Conservation (phyloP, 2,113 vertebrate species). For the Oncorhynchus tshawytscha region DNA sequence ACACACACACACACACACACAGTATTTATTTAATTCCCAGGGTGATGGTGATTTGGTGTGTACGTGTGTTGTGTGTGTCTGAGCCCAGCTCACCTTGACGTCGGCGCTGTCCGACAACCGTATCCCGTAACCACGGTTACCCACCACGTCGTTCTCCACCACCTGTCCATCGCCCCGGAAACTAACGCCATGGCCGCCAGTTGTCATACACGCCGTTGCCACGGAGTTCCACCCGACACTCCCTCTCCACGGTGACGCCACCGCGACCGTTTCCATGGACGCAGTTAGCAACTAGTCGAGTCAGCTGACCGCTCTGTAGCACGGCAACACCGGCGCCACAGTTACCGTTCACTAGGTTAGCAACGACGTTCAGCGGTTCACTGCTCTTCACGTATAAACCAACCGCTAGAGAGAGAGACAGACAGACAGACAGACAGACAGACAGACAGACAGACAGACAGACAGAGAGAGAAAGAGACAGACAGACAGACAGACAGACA, state of each 20-base stretch:
- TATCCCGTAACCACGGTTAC: constrained; percentile 81
- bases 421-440: too few species aligned
- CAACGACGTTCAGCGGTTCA: constrained; percentile 78
- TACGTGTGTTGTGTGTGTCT: background rate
- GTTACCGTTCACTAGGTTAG: constrained; percentile 82
- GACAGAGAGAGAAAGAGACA: too few species aligned
- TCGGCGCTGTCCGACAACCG: constrained; percentile 77
- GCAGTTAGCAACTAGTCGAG: constrained; percentile 82
- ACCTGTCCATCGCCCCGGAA: constrained; percentile 82
- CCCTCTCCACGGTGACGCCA: constrained; percentile 80
- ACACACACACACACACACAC: background rate
- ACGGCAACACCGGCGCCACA: constrained; percentile 76
- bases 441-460: too few species aligned
- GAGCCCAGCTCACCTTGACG: constrained; percentile 76
- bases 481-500: too few species aligned
- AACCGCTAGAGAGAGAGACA: constrained; percentile 68
- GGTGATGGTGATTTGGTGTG: background rate
- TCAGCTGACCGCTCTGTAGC: constrained; percentile 84
- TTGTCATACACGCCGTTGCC: constrained; percentile 90
- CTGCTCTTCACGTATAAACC: constrained; percentile 88
- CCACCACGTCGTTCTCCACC: constrained; percentile 85
- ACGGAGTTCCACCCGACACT: constrained; percentile 82
- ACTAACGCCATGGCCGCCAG: constrained; percentile 76
- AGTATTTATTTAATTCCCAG: background rate
- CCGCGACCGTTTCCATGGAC: constrained; percentile 78